These are phyloP conservation scores for Aselliscus stoliczkanus DNA, from an alignment of 2,797 vertebrate genomes.

Conservation along the genomic window DNA sequence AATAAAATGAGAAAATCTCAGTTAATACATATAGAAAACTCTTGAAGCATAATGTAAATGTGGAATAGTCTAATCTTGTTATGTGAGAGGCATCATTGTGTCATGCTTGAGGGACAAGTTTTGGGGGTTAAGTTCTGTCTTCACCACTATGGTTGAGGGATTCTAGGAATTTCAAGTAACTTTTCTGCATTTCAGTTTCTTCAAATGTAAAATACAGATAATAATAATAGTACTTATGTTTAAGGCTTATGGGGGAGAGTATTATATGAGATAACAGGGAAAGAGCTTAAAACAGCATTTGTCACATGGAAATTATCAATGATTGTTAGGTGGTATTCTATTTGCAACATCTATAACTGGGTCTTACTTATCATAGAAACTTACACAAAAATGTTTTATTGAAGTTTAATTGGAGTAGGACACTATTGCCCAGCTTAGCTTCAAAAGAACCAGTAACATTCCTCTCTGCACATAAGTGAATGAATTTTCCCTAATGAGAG, in stretches of 20 bases:
- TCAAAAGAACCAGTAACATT: not conserved
- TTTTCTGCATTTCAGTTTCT: not conserved
- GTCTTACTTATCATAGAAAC: not conserved
- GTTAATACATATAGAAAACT: not conserved
- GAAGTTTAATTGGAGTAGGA: not conserved
- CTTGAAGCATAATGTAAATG: not conserved
- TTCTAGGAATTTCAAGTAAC: not conserved
- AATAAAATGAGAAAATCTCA: not conserved
- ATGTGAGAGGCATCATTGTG: not conserved
- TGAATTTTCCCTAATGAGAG: not conserved
- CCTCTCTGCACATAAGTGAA: not conserved
- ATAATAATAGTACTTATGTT: not conserved
- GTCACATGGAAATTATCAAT: not conserved
- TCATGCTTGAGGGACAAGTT: not conserved
- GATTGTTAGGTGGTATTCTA: not conserved
- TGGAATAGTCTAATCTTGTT: not conserved
- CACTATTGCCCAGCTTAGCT: not conserved
- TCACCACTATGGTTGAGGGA: not conserved
- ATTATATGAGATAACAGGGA: not conserved
- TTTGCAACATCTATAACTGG: not conserved
- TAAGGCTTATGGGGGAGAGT: not conserved
- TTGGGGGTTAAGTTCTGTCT: not conserved
- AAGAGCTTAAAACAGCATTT: not conserved
- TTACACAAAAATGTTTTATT: not conserved
- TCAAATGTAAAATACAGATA: not conserved